phyloP scores from a whole-genome alignment of 1,140 invertebrate genomes.

The Lethrus apterus region DNA sequence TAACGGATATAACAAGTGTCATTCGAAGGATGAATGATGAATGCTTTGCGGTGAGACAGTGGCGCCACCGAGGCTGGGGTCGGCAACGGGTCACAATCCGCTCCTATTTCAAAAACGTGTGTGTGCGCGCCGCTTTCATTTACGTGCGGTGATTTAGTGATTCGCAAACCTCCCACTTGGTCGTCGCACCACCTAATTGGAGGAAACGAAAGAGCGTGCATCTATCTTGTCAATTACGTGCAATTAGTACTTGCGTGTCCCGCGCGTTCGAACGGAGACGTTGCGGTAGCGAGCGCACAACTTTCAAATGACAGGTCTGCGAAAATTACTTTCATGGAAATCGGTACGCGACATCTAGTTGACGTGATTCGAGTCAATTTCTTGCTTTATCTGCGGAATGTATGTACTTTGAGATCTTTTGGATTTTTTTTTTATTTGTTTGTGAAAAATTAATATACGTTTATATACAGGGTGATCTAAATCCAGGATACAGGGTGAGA shows the following conservation, averaged over 20 bases:
- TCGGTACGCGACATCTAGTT: slow-evolving; percentile 23
- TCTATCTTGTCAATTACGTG: slow-evolving; percentile 29
- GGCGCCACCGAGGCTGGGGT: slow-evolving; percentile 14
- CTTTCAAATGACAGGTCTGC: slow-evolving; percentile 14
- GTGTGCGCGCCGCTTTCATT: not conserved
- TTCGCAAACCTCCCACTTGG: slow-evolving; percentile 21
- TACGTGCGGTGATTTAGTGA: slow-evolving; percentile 19
- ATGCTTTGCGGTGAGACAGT: slow-evolving; percentile 2
- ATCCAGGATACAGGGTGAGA: no score
- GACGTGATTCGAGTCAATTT: slow-evolving; percentile 15
- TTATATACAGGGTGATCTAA: no score
- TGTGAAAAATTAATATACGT: no score
- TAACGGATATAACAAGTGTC: no score
- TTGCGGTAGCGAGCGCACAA: slow-evolving; percentile 9
- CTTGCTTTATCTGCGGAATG: no score
- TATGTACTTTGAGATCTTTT: no score
- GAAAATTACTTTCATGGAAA: slow-evolving; percentile 25
- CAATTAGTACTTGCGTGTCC: slow-evolving; percentile 28
- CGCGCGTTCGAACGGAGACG: no score
- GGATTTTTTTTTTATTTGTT: no score
- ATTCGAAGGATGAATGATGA: no score
- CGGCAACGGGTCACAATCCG: slow-evolving; percentile 4
- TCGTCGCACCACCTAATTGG: slow-evolving; percentile 21
- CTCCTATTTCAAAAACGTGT: slow-evolving; percentile 16
- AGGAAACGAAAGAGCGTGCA: slow-evolving; percentile 19